Evolutionary conservation across 2,797 vertebrate genomes (phyloP).

Genomic region (Sebastes trivittatus): DNA sequence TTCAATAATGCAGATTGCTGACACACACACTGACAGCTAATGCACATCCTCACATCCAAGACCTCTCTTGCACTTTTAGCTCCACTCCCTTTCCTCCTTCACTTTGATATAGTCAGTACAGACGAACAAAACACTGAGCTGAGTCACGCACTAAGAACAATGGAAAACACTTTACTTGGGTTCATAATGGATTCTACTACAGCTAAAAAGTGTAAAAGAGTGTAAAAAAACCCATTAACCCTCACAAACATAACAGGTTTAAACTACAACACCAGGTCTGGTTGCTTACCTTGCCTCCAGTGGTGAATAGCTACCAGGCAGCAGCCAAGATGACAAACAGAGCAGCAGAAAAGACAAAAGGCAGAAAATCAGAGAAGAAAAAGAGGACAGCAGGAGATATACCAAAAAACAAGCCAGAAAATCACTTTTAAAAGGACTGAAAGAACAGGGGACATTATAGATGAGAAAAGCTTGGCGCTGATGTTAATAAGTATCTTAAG

Average conservation of each 20-base stretch:
- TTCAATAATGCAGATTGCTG: slow-evolving; percentile 60
- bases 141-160: not conserved
- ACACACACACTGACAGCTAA: slow-evolving; percentile 39
- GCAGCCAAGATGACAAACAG: slow-evolving; percentile 29
- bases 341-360: slow-evolving; percentile 46
- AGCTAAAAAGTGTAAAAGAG: not conserved
- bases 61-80: slow-evolving; percentile 16
- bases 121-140: slow-evolving; percentile 1
- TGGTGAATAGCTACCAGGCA: slow-evolving; percentile 79
- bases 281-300: slow-evolving; percentile 80
- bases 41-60: slow-evolving; percentile 22
- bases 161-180: not conserved
- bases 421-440: not conserved
- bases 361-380: slow-evolving; percentile 34
- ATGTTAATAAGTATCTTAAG: slow-evolving; percentile 10
- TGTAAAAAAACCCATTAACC: not conserved
- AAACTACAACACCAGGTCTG: not conserved
- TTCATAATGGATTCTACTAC: not conserved
- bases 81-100: not conserved
- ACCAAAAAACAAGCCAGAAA: not conserved
- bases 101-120: slow-evolving; percentile 22
- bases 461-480: not conserved
- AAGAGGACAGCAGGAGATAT: not conserved
- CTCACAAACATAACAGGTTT: not conserved
- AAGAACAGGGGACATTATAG: not conserved